Percentiles rank a stretch among this genome's conserved stretches.
phyloP scores from a whole-genome alignment of 2,113 vertebrate genomes.

The Alligator sinensis region DNA sequence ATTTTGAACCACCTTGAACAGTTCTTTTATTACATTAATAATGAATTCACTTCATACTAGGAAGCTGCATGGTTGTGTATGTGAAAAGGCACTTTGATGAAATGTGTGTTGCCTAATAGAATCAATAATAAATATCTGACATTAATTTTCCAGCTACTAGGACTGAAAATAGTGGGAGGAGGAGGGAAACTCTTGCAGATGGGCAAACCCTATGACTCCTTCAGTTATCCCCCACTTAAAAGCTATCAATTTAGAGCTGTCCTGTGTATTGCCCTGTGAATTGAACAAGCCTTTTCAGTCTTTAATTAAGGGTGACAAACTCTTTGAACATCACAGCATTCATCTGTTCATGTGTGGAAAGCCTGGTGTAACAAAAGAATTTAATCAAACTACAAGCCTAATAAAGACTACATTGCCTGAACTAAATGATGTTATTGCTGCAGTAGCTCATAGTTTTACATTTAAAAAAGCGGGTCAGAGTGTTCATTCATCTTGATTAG shows the following conservation, averaged over 20 bases:
- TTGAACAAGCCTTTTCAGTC: conserved; percentile 82
- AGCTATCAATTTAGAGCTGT: conserved; percentile 85
- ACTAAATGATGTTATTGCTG: conserved; percentile 85
- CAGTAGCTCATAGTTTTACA: conserved; percentile 83
- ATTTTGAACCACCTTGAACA: background rate
- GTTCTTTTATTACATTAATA: background rate
- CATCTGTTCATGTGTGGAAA: conserved; percentile 83
- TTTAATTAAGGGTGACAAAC: conserved; percentile 88
- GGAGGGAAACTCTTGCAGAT: conserved; percentile 62
- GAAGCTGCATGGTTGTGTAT: background rate
- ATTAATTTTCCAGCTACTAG: conserved; percentile 59
- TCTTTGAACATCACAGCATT: conserved; percentile 86
- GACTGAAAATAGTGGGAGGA: conserved; percentile 51
- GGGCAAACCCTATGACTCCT: conserved; percentile 69
- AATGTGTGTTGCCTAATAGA: conserved; percentile 66
- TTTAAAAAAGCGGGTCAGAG: conserved; percentile 87
- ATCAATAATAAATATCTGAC: conserved; percentile 67
- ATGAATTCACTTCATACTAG: background rate
- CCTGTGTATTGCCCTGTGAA: conserved; percentile 78
- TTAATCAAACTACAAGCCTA: conserved; percentile 86
- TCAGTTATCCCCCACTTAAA: conserved; percentile 78
- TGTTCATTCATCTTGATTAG: conserved; percentile 94
- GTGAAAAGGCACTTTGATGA: conserved; percentile 44
- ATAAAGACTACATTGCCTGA: conserved; percentile 85
- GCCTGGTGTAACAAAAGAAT: conserved; percentile 86